phyloP scores from a whole-genome alignment of 2,888 invertebrate species.

The Protodeltote pygarga region DNA sequence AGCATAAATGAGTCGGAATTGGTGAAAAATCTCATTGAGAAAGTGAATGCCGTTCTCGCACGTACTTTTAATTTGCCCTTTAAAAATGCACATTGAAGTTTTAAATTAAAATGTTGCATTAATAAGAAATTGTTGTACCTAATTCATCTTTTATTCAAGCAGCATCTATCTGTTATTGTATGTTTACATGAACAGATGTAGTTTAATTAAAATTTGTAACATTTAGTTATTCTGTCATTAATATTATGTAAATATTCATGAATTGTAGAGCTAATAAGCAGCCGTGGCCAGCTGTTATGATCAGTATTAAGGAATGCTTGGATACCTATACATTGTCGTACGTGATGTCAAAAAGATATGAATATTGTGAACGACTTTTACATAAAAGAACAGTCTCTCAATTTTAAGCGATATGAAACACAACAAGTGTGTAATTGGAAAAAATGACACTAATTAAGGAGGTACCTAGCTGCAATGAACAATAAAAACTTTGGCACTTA shows the following conservation, averaged over 20 bases:
- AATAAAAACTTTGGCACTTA: slow-evolving; percentile 39
- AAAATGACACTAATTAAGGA: slow-evolving; percentile 30
- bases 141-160: neutral
- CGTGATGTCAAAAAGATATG: too few relatives aligned
- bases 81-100: neutral
- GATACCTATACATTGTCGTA: too few relatives aligned
- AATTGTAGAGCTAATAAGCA: neutral
- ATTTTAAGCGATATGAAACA: neutral
- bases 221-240: neutral
- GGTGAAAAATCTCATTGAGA: slow-evolving; percentile 60
- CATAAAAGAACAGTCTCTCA: neutral
- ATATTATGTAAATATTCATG: slow-evolving; percentile 1
- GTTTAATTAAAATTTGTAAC: slow-evolving; percentile 2
- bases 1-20: slow-evolving; percentile 69
- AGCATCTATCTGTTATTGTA: neutral
- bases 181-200: neutral
- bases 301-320: too few relatives aligned
- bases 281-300: neutral
- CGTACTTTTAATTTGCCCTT: slow-evolving; percentile 22
- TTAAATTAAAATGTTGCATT: too few relatives aligned
- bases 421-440: neutral
- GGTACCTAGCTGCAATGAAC: slow-evolving; percentile 18
- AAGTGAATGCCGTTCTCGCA: slow-evolving; percentile 34
- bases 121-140: too few relatives aligned
- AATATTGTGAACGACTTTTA: too few relatives aligned